Evolutionary conservation across 2,113 vertebrate species (phyloP).

Genomic region (Syngnathus floridae): DNA sequence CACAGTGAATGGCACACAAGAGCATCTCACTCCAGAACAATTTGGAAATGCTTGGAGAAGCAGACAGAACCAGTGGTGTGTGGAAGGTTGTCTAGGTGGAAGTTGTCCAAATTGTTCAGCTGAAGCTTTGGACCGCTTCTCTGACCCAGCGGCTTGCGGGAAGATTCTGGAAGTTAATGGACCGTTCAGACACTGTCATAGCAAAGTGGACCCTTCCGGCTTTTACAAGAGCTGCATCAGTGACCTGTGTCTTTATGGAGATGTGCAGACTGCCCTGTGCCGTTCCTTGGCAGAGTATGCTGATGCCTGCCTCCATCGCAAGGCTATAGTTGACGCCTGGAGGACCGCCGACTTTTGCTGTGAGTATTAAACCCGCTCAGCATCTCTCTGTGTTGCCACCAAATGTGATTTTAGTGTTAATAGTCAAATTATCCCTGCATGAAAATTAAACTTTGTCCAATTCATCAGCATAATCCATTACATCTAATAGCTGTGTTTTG

Average conservation of each 20-base stretch:
- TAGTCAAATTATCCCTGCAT: constrained; percentile 46
- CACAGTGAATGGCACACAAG: not conserved
- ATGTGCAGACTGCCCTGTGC: constrained; percentile 38
- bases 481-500: not conserved
- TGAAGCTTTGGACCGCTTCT: constrained; percentile 14
- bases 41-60: constrained; percentile 27
- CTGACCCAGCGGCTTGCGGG: constrained; percentile 29
- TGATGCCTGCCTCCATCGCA: constrained; percentile 37
- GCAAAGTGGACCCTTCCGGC: constrained; percentile 47
- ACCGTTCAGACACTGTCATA: constrained; percentile 56
- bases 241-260: constrained; percentile 55
- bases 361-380: constrained; percentile 40
- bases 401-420: constrained; percentile 44
- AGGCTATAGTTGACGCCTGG: constrained; percentile 41
- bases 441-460: not conserved
- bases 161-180: constrained; percentile 51
- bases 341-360: constrained; percentile 43
- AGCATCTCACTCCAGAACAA: constrained; percentile 13
- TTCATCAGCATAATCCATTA: not conserved
- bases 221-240: constrained; percentile 50
- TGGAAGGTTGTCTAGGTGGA: constrained; percentile 35
- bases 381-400: constrained; percentile 24
- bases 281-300: constrained; percentile 41
- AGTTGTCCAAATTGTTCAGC: constrained; percentile 46
- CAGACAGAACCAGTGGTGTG: constrained; percentile 24